Evolutionary conservation across 2,797 vertebrate species (phyloP), one percentile per base, ranked within the genome.

Genomic region (Pseudopleuronectes americanus): DNA sequence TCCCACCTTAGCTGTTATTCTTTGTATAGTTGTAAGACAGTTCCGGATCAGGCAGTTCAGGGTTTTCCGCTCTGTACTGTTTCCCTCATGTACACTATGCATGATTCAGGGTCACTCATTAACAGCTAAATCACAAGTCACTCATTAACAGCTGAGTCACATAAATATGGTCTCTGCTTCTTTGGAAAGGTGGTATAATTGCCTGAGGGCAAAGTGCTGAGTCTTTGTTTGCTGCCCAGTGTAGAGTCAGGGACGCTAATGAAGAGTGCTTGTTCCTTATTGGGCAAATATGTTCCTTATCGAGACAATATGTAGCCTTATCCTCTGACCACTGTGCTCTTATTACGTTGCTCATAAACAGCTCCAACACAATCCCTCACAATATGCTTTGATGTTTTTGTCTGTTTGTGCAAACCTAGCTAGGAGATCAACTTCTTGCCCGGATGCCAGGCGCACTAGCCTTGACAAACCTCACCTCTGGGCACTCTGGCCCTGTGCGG

Each of bases 211-310:
- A 80, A 56, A 78, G 59, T 64, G 43, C 73, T 62, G 71, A 69
- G 67, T 84, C 64, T 83, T 14, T 56, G 31, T 76, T 79, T 74
- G 57, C 47, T 66, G 69, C 41, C 73, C 55, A 53, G 68, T 77
- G 80, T 38, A 69, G 68, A 76, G 74, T 80, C 75, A 59, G 55
- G 71, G 76, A 78, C 48, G 31, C 64, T 80, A 88, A 87, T 87
- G 64, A 87, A 71, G 33, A 85, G 74, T n/a, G n/a, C n/a, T n/a
- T 21, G 47, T 68, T 33, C 7, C 33, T 9, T 33, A 33, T 26
- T 4, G 33, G 10, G 33, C 2, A 2, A 26, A 4, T 4, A 67
- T 21, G 47, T 64, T 76, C 68, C 74, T 75, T 70, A 84, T 58
- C 64, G 59, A 43, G 57, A 76, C 71, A 84, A 80, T 80, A 77